phyloP scores from a whole-genome alignment of 2,888 invertebrate genomes.

The Thereva nobilitata region DNA sequence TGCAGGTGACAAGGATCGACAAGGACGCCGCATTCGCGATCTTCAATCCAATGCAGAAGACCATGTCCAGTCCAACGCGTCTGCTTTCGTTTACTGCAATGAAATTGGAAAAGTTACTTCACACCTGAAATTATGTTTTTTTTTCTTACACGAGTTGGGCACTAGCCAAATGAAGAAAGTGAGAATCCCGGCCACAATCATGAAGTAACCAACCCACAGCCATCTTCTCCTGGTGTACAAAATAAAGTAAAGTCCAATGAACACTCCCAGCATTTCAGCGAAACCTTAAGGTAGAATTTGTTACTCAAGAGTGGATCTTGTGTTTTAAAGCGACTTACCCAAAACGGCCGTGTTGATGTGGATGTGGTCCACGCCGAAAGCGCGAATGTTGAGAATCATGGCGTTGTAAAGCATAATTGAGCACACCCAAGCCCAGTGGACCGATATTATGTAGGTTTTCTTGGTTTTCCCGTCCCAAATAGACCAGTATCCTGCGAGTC shows the following conservation, averaged over 20 bases:
- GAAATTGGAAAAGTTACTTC: neutral
- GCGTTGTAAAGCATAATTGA: slow-evolving; percentile 55
- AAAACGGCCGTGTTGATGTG: slow-evolving; percentile 56
- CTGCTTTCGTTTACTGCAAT: slow-evolving; percentile 48
- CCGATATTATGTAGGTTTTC: slow-evolving; percentile 48
- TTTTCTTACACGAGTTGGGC: slow-evolving; percentile 49
- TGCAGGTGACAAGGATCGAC: slow-evolving; percentile 56
- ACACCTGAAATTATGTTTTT: neutral
- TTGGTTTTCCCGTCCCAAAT: slow-evolving; percentile 55
- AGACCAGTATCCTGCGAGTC: slow-evolving; percentile 48
- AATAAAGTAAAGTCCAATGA: slow-evolving; percentile 54
- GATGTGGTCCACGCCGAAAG: slow-evolving; percentile 54
- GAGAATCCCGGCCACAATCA: slow-evolving; percentile 49
- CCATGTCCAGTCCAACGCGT: slow-evolving; percentile 52
- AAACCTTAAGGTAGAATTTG: slow-evolving; percentile 45
- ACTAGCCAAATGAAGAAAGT: slow-evolving; percentile 54
- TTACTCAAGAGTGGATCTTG: neutral
- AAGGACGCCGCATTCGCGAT: slow-evolving; percentile 54
- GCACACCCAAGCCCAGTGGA: slow-evolving; percentile 55
- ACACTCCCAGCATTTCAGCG: slow-evolving; percentile 55
- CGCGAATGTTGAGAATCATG: slow-evolving; percentile 56
- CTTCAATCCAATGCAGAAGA: slow-evolving; percentile 54
- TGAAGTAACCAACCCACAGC: slow-evolving; percentile 54
- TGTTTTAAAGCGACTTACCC: slow-evolving; percentile 46
- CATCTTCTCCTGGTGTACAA: slow-evolving; percentile 54